These are phyloP conservation scores for Cynoglossus semilaevis DNA, from an alignment of 2,113 vertebrate genomes.

Conservation along the genomic window DNA sequence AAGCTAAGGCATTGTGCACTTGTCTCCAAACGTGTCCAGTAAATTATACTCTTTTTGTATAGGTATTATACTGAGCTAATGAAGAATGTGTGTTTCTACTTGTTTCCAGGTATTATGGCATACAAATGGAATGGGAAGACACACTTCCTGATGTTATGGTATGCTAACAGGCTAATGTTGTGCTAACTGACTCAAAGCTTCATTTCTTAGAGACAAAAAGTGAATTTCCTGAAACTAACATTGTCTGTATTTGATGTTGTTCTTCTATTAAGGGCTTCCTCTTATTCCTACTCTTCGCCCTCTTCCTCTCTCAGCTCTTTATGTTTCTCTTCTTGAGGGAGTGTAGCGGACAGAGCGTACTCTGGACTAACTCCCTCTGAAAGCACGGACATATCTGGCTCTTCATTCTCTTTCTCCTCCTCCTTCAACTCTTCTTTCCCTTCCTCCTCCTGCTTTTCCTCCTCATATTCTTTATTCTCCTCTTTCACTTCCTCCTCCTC, in stretches of 20 bases:
- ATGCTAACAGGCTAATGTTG: background rate
- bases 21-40: too few relatives aligned
- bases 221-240: background rate
- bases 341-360: slow-evolving; percentile 70
- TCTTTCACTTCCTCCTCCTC: slow-evolving; percentile 15
- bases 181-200: background rate
- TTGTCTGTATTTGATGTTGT: background rate
- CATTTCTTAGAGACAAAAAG: background rate
- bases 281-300: slow-evolving; percentile 23
- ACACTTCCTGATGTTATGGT: background rate
- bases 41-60: too few relatives aligned
- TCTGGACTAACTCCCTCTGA: slow-evolving; percentile 67
- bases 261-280: background rate
- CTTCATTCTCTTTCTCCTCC: slow-evolving; percentile 28
- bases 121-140: too few relatives aligned
- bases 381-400: slow-evolving; percentile 22
- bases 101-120: too few relatives aligned
- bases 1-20: too few relatives aligned
- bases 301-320: slow-evolving; percentile 46
- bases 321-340: slow-evolving; percentile 61
- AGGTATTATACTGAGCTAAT: too few relatives aligned
- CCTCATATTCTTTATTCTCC: background rate
- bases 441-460: slow-evolving; percentile 34
- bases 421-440: slow-evolving; percentile 12
- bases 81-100: too few relatives aligned